Conservation (phyloP, 2,797 vertebrate species). For the Pipistrellus kuhlii region DNA sequence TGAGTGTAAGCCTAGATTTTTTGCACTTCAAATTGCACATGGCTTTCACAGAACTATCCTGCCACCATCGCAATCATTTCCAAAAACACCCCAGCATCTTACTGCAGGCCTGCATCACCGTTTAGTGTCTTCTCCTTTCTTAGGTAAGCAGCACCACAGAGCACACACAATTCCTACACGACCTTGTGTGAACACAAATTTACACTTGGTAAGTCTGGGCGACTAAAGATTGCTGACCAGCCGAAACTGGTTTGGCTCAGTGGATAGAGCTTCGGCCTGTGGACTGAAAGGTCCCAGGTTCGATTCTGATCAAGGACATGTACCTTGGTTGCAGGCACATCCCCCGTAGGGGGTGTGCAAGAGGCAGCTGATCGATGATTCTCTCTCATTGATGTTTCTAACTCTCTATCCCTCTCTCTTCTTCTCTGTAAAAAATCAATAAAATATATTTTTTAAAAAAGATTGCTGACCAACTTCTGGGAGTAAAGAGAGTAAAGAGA, state of each 20-base stretch:
- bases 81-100: background rate
- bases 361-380: no score
- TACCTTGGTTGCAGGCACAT: no score
- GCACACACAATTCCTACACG: background rate
- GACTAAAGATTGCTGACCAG: background rate
- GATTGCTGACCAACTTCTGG: background rate
- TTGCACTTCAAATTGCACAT: constrained; percentile 3
- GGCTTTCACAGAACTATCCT: background rate
- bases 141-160: background rate
- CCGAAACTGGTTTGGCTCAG: no score
- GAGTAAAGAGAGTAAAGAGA: background rate
- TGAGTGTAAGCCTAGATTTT: background rate
- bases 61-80: background rate
- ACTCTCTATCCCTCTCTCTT: no score
- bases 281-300: no score
- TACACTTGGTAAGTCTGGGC: background rate
- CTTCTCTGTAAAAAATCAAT: no score
- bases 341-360: no score
- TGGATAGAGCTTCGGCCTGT: no score
- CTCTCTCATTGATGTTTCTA: no score
- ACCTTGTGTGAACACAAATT: background rate
- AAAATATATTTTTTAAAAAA: no score
- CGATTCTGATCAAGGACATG: no score
- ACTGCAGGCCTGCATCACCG: background rate
- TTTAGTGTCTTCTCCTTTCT: constrained; percentile 31